phyloP scores from a whole-genome alignment of 2,797 vertebrate genomes.

The Sternotherus odoratus region DNA sequence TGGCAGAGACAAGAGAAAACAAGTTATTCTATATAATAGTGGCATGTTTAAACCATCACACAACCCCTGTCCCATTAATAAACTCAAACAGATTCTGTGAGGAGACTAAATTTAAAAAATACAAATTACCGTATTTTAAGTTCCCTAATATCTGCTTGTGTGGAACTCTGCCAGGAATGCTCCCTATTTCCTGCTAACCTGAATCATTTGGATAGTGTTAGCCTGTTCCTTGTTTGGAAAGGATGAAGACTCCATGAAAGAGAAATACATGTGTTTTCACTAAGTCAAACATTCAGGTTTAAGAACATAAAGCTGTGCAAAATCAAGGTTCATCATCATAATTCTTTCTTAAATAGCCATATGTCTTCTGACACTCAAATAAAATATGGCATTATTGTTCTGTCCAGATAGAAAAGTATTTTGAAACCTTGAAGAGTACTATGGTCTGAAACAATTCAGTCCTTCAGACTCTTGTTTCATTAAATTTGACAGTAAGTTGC shows the following conservation, averaged over 20 bases:
- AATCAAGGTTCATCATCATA: background rate
- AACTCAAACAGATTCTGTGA: background rate
- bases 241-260: background rate
- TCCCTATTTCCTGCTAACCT: background rate
- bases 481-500: background rate
- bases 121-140: conserved; percentile 10
- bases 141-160: background rate
- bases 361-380: conserved; percentile 1
- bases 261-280: background rate
- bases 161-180: conserved; percentile 10
- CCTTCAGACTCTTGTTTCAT: background rate
- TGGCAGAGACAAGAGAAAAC: background rate
- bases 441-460: background rate
- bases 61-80: background rate
- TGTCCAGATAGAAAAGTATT: background rate
- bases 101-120: conserved; percentile 5
- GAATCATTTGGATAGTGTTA: background rate
- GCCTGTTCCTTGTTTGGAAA: background rate
- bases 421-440: background rate
- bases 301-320: background rate
- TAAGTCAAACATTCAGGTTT: background rate
- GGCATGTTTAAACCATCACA: background rate
- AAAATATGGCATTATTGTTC: background rate
- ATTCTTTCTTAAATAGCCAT: background rate
- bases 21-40: background rate